phyloP scores from a whole-genome alignment of 2,797 vertebrate genomes.

The Falco concolor region DNA sequence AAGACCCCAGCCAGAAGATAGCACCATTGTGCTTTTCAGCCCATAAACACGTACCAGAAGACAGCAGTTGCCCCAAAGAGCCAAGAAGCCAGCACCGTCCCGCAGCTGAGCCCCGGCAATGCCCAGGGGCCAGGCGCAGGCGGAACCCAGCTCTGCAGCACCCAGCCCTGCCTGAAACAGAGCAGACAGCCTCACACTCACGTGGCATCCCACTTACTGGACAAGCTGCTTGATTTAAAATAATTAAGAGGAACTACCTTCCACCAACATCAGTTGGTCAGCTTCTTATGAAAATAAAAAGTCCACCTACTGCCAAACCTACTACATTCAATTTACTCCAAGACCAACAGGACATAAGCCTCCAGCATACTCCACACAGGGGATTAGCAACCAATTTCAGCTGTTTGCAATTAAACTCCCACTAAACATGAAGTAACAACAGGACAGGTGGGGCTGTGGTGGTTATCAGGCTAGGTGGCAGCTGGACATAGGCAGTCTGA shows the following conservation, averaged over 20 bases:
- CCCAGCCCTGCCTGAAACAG: not conserved
- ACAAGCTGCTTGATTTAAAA: not conserved
- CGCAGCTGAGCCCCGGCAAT: fast-evolving
- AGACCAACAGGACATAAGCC: not conserved
- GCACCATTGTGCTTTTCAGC: not conserved
- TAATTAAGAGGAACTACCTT: not conserved
- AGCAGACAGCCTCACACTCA: not conserved
- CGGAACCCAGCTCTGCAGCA: not conserved
- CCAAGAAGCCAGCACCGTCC: not conserved
- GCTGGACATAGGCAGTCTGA: not conserved
- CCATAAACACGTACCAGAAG: not conserved
- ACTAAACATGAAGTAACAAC: fast-evolving
- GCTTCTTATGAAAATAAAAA: not conserved
- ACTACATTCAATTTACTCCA: not conserved
- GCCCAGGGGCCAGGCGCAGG: not conserved
- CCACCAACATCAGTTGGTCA: fast-evolving
- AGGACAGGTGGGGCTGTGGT: not conserved
- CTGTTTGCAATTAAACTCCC: not conserved
- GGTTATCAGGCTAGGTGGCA: not conserved
- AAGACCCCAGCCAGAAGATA: not conserved
- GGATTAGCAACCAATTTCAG: not conserved
- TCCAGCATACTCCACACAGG: not conserved
- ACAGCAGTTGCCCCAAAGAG: not conserved
- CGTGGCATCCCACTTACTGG: fast-evolving
- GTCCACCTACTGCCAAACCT: not conserved